Conservation (phyloP, 2,888 invertebrate species). For the Argyresthia goedartella region DNA sequence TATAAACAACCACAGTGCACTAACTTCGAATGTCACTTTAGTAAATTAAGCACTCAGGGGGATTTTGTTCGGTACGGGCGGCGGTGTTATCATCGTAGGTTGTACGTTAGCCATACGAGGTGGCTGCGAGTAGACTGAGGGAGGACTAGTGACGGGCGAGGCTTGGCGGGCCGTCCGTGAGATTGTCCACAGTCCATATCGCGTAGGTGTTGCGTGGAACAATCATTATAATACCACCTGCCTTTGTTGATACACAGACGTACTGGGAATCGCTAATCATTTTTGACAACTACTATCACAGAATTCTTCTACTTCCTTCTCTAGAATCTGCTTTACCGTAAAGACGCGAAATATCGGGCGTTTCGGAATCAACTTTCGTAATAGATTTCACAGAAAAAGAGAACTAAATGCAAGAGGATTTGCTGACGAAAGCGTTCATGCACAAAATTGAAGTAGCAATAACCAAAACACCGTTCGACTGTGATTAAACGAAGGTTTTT, state of each 20-base stretch:
- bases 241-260: background rate
- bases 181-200: background rate
- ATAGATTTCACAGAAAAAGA: background rate
- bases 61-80: background rate
- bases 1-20: background rate
- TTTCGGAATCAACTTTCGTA: background rate
- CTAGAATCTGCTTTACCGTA: too few relatives aligned
- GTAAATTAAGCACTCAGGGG: background rate
- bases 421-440: background rate
- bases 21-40: background rate
- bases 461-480: background rate
- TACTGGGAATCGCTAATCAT: too few relatives aligned
- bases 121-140: background rate
- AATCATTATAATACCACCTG: conserved; percentile 1
- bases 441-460: conserved; percentile 1
- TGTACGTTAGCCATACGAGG: background rate
- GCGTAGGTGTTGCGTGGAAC: background rate
- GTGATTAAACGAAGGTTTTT: background rate
- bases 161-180: background rate
- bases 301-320: too few relatives aligned
- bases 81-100: background rate
- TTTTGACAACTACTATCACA: too few relatives aligned
- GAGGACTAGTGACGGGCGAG: background rate
- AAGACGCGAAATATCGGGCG: too few relatives aligned
- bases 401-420: too few relatives aligned